A percentile compares a stretch with the other conserved stretches of the same genome.
These are phyloP conservation scores for Metalampra italica DNA, from an alignment of 2,888 invertebrate species.

Conservation along the genomic window DNA sequence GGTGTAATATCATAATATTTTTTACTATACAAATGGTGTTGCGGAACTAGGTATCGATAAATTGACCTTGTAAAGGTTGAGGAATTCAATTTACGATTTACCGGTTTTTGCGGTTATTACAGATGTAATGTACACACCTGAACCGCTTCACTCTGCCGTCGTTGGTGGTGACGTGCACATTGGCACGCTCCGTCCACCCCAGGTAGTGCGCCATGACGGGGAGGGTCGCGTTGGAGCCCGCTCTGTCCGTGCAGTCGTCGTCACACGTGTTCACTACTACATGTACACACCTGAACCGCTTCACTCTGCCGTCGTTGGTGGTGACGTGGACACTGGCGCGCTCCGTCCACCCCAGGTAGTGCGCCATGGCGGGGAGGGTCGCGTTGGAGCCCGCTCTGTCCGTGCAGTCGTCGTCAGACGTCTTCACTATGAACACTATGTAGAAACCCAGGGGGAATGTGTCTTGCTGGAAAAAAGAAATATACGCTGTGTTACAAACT, in stretches of 20 bases:
- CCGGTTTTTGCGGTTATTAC: too few relatives aligned
- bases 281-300: conserved; percentile 49
- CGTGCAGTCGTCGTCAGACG: conserved; percentile 80
- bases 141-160: conserved; percentile 59
- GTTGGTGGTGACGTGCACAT: conserved; percentile 25
- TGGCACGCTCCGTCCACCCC: conserved; percentile 40
- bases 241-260: conserved; percentile 65
- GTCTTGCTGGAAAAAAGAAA: conserved; percentile 75
- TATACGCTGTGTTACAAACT: conserved; percentile 6
- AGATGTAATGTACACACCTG: conserved; percentile 43
- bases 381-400: conserved; percentile 30
- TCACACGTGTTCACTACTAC: conserved; percentile 54
- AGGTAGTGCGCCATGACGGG: conserved; percentile 49
- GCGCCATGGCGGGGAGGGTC: conserved; percentile 40
- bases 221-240: conserved; percentile 27
- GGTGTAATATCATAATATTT: too few relatives aligned
- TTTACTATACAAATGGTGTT: too few relatives aligned
- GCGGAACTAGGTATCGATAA: too few relatives aligned
- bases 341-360: conserved; percentile 51
- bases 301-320: conserved; percentile 49
- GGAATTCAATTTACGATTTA: too few relatives aligned
- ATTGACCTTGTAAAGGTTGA: too few relatives aligned
- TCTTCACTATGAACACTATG: conserved; percentile 86
- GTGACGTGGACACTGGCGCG: conserved; percentile 19
- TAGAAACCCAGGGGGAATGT: conserved; percentile 85